Percentiles rank a stretch among this genome's conserved stretches.
Conservation (phyloP, 2,797 vertebrate genomes). For the Botia almorhae region DNA sequence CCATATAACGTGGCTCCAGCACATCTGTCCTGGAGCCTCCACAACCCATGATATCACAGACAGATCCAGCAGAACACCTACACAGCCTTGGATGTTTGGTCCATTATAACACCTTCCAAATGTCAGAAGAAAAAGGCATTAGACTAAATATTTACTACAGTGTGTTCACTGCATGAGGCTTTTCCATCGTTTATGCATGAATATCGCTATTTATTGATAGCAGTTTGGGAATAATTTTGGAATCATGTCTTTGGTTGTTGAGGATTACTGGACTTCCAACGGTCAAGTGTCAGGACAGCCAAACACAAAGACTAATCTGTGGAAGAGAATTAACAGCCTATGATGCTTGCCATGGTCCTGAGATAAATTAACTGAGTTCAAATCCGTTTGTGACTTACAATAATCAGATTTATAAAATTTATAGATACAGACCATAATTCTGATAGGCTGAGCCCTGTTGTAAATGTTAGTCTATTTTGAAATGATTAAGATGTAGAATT, state of each 20-base stretch:
- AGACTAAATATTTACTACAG: not conserved
- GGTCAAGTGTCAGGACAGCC: conserved; percentile 1
- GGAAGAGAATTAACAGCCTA: conserved; percentile 37
- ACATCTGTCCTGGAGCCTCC: conserved; percentile 83
- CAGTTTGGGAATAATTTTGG: not conserved
- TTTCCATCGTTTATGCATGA: not conserved
- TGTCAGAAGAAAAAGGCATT: not conserved
- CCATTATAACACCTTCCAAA: conserved; percentile 6
- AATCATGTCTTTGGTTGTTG: not conserved
- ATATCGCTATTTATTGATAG: not conserved
- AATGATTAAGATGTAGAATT: too few species aligned
- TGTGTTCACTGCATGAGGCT: not conserved
- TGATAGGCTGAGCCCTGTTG: too few species aligned
- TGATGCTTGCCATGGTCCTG: not conserved
- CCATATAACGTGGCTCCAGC: conserved; percentile 81
- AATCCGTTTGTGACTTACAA: not conserved
- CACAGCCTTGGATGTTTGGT: conserved; percentile 1
- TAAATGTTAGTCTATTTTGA: too few species aligned
- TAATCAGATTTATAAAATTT: not conserved
- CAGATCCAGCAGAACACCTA: conserved; percentile 9
- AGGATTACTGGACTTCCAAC: conserved; percentile 21
- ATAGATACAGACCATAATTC: too few species aligned
- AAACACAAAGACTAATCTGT: conserved; percentile 25
- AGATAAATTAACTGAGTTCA: not conserved
- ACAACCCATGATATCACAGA: conserved; percentile 76